These are phyloP conservation scores for Percina caprodes DNA, from an alignment of 2,113 vertebrate species.

Conservation along the genomic window DNA sequence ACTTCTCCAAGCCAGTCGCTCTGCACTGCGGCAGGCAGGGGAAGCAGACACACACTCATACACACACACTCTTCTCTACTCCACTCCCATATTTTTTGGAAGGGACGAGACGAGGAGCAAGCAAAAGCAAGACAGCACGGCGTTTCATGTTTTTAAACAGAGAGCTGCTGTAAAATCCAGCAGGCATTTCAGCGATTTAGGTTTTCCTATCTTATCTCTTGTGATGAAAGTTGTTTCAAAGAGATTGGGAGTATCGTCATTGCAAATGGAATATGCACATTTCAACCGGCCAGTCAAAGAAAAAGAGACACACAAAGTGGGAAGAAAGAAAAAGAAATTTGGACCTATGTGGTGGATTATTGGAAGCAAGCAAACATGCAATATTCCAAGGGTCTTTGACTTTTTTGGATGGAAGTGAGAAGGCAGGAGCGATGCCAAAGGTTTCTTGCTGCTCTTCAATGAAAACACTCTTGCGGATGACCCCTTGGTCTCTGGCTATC, in stretches of 20 bases:
- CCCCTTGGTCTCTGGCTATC: constrained; percentile 52
- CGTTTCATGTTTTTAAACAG: constrained; percentile 25
- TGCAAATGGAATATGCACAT: constrained; percentile 66
- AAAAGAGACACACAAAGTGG: constrained; percentile 57
- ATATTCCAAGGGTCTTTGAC: constrained; percentile 42
- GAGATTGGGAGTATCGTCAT: constrained; percentile 56
- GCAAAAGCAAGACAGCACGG: constrained; percentile 61
- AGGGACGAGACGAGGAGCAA: constrained; percentile 73
- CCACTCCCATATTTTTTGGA: constrained; percentile 81
- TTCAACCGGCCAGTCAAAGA: constrained; percentile 39
- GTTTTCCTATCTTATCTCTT: constrained; percentile 20
- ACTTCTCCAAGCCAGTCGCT: constrained; percentile 82
- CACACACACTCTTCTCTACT: constrained; percentile 60
- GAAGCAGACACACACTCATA: constrained; percentile 76
- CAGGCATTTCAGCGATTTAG: constrained; percentile 47
- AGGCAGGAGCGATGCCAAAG: constrained; percentile 55
- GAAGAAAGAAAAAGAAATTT: constrained; percentile 58
- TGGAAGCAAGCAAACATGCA: constrained; percentile 56
- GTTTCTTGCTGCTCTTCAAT: constrained; percentile 49
- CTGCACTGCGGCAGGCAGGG: constrained; percentile 82
- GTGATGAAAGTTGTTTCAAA: constrained; percentile 66
- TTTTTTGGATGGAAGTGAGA: constrained; percentile 49
- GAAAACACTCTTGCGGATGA: constrained; percentile 57
- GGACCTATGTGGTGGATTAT: constrained; percentile 71
- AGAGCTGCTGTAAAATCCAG: constrained; percentile 43